These are phyloP conservation scores for Microcebus murinus DNA, from an alignment of 2,113 vertebrate species.

Conservation along the genomic window DNA sequence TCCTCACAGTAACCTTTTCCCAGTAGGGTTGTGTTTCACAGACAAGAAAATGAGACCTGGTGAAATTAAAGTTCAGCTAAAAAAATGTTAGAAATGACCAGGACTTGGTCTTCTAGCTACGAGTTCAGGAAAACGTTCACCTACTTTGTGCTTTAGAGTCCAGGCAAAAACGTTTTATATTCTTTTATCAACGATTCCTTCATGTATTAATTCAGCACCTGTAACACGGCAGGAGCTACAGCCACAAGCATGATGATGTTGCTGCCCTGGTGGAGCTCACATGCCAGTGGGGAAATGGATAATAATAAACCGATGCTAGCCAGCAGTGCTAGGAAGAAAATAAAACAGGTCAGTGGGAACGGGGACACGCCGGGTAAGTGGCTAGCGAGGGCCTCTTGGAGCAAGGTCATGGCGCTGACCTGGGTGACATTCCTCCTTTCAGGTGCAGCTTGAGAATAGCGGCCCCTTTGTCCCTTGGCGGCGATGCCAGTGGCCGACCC, in stretches of 20 bases:
- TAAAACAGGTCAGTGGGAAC: neutral
- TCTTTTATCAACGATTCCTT: neutral
- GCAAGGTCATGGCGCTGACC: accelerated
- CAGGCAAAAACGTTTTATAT: neutral
- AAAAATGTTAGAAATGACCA: constrained; percentile 6
- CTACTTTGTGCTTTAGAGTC: neutral
- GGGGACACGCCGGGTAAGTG: neutral
- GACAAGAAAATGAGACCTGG: neutral
- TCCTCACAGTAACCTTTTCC: neutral
- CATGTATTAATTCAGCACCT: neutral
- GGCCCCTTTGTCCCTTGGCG: neutral
- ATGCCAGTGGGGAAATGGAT: neutral
- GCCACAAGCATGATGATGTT: no score
- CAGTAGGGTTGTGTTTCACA: neutral
- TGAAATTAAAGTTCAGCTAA: neutral
- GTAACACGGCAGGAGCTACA: neutral
- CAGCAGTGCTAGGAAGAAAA: neutral
- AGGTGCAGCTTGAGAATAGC: no score
- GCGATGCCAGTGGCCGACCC: accelerated
- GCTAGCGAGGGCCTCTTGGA: no score
- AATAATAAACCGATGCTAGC: neutral
- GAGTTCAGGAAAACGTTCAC: neutral
- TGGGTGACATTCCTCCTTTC: neutral
- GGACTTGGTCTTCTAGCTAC: neutral
- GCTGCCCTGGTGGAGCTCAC: neutral